phyloP scores from a whole-genome alignment of 1,140 invertebrate genomes.

The Diuraphis noxia region DNA sequence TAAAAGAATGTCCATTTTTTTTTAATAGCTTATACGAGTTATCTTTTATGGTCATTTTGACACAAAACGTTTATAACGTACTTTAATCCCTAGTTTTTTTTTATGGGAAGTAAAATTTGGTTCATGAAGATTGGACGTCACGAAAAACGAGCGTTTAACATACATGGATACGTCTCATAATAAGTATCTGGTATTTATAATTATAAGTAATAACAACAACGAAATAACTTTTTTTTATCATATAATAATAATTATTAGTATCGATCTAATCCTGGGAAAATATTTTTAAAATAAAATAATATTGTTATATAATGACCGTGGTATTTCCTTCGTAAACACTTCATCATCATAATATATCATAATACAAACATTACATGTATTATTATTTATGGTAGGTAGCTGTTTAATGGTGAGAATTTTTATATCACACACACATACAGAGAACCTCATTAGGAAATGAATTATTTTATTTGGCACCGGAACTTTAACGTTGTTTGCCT shows the following conservation, averaged over 20 bases:
- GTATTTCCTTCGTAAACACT: constrained; percentile 11
- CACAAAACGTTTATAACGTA: neutral
- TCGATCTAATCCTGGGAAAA: constrained; percentile 34
- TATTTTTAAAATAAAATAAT: constrained; percentile 11
- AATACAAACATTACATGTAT: neutral
- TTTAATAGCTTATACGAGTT: neutral
- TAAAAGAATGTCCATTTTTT: constrained; percentile 9
- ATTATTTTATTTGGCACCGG: constrained; percentile 16
- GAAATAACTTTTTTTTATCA: neutral
- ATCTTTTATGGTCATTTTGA: constrained; percentile 4
- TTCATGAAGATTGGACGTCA: neutral
- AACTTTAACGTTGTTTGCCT: constrained; percentile 1
- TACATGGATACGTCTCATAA: neutral
- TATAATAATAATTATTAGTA: neutral
- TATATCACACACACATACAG: too few species aligned
- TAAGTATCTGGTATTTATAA: neutral
- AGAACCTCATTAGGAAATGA: constrained; percentile 19
- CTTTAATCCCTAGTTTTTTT: neutral
- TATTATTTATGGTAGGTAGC: neutral
- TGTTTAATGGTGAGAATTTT: constrained; percentile 31
- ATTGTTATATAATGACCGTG: constrained; percentile 6
- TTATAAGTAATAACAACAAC: neutral
- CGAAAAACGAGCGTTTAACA: neutral
- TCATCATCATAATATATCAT: neutral
- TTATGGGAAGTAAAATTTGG: neutral